Evolutionary conservation across 2,113 vertebrate genomes (phyloP).

Genomic region (Hoplias malabaricus): DNA sequence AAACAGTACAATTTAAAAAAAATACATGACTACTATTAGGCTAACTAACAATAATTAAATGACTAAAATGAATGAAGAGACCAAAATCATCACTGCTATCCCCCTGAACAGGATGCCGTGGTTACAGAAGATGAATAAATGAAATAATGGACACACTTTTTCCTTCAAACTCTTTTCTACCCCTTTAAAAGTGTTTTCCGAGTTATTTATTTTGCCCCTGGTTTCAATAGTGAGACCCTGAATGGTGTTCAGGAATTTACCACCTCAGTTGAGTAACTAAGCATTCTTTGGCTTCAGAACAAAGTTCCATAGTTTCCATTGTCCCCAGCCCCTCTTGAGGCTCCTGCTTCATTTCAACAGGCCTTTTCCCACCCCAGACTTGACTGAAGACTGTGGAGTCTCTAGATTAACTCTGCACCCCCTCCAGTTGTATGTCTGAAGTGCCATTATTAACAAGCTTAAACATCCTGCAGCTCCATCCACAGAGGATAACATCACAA

Average conservation of each 20-base stretch:
- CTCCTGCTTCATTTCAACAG: not conserved
- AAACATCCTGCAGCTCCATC: constrained; percentile 33
- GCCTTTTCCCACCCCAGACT: constrained; percentile 18
- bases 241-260: constrained; percentile 4
- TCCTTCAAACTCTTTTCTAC: too few relatives aligned
- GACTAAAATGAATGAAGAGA: too few relatives aligned
- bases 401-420: constrained; percentile 34
- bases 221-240: not conserved
- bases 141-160: too few relatives aligned
- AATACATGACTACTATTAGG: too few relatives aligned
- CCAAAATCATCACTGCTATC: too few relatives aligned
- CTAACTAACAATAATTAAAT: too few relatives aligned
- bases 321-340: not conserved
- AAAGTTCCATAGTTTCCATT: constrained; percentile 29
- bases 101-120: too few relatives aligned
- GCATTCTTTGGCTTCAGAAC: constrained; percentile 26
- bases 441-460: constrained; percentile 41
- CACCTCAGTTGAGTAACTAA: not conserved
- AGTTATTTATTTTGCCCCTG: not conserved
- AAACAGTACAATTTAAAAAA: too few relatives aligned
- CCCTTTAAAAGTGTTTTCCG: not conserved
- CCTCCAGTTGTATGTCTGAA: constrained; percentile 22
- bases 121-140: too few relatives aligned
- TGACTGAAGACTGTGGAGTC: not conserved
- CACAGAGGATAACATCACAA: constrained; percentile 59